Conservation (phyloP, 2,113 vertebrate genomes). For the Proteles cristata region DNA sequence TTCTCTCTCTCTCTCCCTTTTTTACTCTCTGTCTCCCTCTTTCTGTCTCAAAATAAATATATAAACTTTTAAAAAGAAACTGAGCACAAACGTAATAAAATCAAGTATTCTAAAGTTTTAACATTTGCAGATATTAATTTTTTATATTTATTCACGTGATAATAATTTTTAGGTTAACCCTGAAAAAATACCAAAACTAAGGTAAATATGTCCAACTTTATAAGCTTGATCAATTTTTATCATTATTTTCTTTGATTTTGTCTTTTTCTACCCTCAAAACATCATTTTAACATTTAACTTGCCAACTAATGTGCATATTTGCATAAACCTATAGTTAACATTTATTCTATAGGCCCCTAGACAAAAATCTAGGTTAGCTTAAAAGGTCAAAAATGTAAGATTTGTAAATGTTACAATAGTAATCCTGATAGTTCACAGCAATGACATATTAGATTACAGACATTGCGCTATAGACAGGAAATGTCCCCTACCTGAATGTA, state of each 20-base stretch:
- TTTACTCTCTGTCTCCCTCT: too few species aligned
- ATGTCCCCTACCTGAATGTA: neutral
- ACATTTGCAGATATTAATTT: conserved; percentile 25
- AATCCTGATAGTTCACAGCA: conserved; percentile 74
- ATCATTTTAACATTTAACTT: conserved; percentile 83
- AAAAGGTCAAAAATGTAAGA: conserved; percentile 82
- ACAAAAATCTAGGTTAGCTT: conserved; percentile 80
- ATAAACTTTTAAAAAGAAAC: neutral
- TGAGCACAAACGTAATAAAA: conserved; percentile 30
- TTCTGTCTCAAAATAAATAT: too few species aligned
- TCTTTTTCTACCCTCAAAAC: conserved; percentile 69
- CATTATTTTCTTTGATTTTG: conserved; percentile 75
- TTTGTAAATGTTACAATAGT: conserved; percentile 81
- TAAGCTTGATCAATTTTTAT: conserved; percentile 73
- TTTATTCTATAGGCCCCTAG: conserved; percentile 85
- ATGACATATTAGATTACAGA: neutral
- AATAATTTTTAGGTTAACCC: conserved; percentile 37
- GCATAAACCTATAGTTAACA: conserved; percentile 85
- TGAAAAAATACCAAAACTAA: conserved; percentile 59
- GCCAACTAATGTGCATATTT: conserved; percentile 80
- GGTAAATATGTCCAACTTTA: conserved; percentile 51
- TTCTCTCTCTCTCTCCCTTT: too few species aligned
- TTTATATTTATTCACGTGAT: conserved; percentile 9
- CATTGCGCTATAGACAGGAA: neutral
- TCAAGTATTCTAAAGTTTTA: conserved; percentile 32